These are phyloP conservation scores for Diaperis boleti DNA, from an alignment of 2,888 invertebrate species.

Conservation along the genomic window DNA sequence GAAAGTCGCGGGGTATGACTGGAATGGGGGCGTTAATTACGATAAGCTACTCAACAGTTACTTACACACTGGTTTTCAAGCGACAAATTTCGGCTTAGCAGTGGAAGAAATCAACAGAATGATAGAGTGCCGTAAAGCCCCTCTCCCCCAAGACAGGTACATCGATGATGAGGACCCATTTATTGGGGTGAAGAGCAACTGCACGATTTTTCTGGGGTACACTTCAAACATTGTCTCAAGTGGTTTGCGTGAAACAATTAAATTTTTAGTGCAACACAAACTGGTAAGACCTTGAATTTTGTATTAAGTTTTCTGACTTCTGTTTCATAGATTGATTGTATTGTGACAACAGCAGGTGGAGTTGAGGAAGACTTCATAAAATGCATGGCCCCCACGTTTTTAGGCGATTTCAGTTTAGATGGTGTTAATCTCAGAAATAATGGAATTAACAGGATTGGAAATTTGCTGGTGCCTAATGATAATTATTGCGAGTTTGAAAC, in stretches of 20 bases:
- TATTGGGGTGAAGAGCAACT: slow-evolving; percentile 81
- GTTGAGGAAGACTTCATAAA: slow-evolving; percentile 99
- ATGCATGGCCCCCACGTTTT: slow-evolving; percentile 93
- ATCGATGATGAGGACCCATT: slow-evolving; percentile 83
- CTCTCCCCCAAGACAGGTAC: slow-evolving; percentile 76
- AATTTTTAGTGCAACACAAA: slow-evolving; percentile 87
- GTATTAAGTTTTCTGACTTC: slow-evolving; percentile 4
- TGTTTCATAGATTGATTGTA: slow-evolving; percentile 82
- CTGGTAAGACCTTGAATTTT: slow-evolving; percentile 69
- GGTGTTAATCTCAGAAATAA: slow-evolving; percentile 84
- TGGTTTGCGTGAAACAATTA: slow-evolving; percentile 91
- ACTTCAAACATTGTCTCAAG: slow-evolving; percentile 98
- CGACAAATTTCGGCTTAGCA: slow-evolving; percentile 93
- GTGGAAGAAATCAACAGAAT: slow-evolving; percentile 93
- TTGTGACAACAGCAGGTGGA: slow-evolving; percentile 98
- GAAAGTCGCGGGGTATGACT: slow-evolving; percentile 89
- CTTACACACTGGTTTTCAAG: slow-evolving; percentile 93
- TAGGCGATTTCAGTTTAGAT: slow-evolving; percentile 90
- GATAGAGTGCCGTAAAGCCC: slow-evolving; percentile 80
- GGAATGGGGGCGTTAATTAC: slow-evolving; percentile 90
- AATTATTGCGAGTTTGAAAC: slow-evolving; percentile 99
- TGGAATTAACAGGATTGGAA: slow-evolving; percentile 89
- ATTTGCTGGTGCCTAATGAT: slow-evolving; percentile 96
- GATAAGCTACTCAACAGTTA: slow-evolving; percentile 85
- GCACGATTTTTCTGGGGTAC: slow-evolving; percentile 96